These are phyloP conservation scores for Prorops nasuta DNA, from an alignment of 1,140 invertebrate genomes.

Conservation along the genomic window DNA sequence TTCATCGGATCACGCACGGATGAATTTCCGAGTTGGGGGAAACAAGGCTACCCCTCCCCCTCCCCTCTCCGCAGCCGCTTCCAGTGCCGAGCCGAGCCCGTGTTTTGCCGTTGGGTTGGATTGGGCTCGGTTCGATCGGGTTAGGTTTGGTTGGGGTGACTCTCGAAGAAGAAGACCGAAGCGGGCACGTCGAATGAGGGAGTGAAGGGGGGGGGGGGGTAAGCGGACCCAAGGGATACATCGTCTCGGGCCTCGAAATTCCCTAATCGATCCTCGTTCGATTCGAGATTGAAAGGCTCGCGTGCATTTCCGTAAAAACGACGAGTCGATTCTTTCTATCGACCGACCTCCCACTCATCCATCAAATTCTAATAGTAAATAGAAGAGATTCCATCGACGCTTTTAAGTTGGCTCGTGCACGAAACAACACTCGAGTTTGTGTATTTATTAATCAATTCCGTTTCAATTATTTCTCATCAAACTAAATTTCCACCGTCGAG, in stretches of 20 bases:
- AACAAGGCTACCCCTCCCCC: constrained; percentile 6
- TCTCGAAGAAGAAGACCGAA: constrained; percentile 6
- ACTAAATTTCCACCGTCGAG: too few relatives aligned
- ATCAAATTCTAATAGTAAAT: too few relatives aligned
- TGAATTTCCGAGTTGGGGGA: constrained; percentile 37
- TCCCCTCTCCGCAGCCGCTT: too few relatives aligned
- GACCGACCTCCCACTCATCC: too few relatives aligned
- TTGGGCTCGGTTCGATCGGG: too few relatives aligned
- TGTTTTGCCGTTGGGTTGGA: too few relatives aligned
- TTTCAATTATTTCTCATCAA: too few relatives aligned
- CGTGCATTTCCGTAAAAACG: constrained; percentile 30
- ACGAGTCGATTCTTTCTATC: constrained; percentile 30
- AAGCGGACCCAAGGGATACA: constrained; percentile 37
- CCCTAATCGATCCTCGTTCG: constrained; percentile 37
- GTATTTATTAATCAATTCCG: too few relatives aligned
- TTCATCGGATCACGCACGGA: constrained; percentile 34
- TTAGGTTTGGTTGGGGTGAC: too few relatives aligned
- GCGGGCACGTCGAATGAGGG: constrained; percentile 9
- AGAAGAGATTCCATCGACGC: too few relatives aligned
- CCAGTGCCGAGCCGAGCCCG: too few relatives aligned
- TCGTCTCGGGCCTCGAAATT: constrained; percentile 35
- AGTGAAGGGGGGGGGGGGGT: constrained; percentile 20
- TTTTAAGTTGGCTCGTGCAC: constrained; percentile 12
- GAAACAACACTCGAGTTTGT: constrained; percentile 11
- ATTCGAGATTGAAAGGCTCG: constrained; percentile 35